Conservation (phyloP, 2,113 vertebrate species). For the Chaetura pelagica region DNA sequence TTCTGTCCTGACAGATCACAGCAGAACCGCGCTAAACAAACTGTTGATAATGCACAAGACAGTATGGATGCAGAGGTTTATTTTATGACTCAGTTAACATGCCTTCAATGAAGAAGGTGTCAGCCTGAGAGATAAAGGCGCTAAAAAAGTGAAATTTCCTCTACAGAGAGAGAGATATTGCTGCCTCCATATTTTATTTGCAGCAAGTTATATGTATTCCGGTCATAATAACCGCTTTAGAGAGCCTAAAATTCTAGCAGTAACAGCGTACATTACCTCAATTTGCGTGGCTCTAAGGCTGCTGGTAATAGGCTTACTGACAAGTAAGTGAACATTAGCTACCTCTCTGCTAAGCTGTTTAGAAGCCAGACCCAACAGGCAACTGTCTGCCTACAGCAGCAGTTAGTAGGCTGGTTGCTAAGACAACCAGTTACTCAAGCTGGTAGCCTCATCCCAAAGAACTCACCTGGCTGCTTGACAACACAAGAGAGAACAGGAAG, state of each 20-base stretch:
- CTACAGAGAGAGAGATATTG: not conserved
- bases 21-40: not conserved
- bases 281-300: not conserved
- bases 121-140: not conserved
- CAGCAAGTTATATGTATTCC: not conserved
- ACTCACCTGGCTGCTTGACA: not conserved
- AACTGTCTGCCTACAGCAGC: not conserved
- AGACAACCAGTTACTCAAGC: constrained; percentile 23
- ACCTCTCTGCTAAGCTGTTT: constrained; percentile 37
- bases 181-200: not conserved
- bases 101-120: not conserved
- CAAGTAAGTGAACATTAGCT: not conserved
- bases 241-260: not conserved
- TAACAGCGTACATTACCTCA: not conserved
- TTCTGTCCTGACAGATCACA: not conserved
- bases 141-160: not conserved
- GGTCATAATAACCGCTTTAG: not conserved
- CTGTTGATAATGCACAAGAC: not conserved
- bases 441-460: not conserved
- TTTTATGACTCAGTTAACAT: not conserved
- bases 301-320: constrained; percentile 40
- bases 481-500: not conserved
- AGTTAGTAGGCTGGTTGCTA: not conserved
- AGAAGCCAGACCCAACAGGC: not conserved
- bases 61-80: not conserved